Evolutionary conservation across 2,113 vertebrate species (phyloP).

Genomic region (Cyanoderma ruficeps): DNA sequence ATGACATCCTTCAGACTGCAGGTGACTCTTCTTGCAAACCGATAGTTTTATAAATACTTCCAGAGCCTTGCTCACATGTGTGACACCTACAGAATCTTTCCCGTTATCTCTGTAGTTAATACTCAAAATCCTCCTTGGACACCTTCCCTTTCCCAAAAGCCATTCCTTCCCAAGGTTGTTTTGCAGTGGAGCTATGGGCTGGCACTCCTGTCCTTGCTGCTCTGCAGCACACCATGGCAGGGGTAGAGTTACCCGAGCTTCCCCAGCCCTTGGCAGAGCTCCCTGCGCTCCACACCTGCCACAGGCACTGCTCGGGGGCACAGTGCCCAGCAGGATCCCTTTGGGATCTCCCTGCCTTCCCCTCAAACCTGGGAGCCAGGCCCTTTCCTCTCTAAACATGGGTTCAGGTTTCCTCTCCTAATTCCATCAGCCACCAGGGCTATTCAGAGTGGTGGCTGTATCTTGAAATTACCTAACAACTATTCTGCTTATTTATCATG

Average conservation of each 20-base stretch:
- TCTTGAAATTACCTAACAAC: neutral
- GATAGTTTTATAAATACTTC: neutral
- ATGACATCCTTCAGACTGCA: neutral
- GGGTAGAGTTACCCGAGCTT: neutral
- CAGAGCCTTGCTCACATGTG: neutral
- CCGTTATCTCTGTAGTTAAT: neutral
- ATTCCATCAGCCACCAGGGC: neutral
- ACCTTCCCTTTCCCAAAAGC: neutral
- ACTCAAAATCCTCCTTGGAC: neutral
- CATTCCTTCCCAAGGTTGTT: rapidly evolving
- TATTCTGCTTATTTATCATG: neutral
- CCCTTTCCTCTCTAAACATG: neutral
- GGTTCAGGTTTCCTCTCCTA: neutral
- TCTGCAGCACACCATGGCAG: rapidly evolving
- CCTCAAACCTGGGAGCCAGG: neutral
- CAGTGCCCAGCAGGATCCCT: neutral
- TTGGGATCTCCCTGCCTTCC: neutral
- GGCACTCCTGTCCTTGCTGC: neutral
- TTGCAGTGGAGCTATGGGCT: neutral
- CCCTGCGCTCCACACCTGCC: neutral
- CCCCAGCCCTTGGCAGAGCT: neutral
- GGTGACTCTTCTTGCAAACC: neutral
- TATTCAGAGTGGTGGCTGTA: neutral
- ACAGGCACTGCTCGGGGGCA: neutral
- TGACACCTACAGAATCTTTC: neutral